Conservation (phyloP, 1,140 invertebrate genomes). For the Andricus grossulariae region DNA sequence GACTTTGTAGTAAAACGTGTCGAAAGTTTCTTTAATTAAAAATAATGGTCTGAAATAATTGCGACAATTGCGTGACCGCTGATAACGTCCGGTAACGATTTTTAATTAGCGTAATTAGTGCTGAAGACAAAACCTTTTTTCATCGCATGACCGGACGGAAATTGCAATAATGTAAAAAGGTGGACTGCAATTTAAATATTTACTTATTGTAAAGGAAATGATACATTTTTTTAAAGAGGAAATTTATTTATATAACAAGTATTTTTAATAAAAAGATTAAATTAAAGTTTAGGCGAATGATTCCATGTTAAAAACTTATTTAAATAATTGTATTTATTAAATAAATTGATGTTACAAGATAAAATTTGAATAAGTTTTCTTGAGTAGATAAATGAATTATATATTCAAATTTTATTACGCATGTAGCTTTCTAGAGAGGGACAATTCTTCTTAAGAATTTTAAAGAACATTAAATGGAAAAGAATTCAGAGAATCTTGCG, state of each 20-base stretch:
- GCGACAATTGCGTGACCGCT: slow-evolving; percentile 29
- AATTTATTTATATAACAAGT: too few species aligned
- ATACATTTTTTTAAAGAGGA: background rate
- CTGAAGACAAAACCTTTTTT: background rate
- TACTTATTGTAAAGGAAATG: background rate
- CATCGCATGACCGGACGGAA: background rate
- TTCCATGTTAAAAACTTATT: too few species aligned
- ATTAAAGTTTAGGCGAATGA: too few species aligned
- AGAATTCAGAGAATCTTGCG: slow-evolving; percentile 20
- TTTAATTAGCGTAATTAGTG: slow-evolving; percentile 30
- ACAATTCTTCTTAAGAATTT: slow-evolving; percentile 2
- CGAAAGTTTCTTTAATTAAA: slow-evolving; percentile 25
- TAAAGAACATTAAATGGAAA: slow-evolving; percentile 15
- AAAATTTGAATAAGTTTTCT: too few species aligned
- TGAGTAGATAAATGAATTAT: background rate
- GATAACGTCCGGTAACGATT: slow-evolving; percentile 27
- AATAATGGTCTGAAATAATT: slow-evolving; percentile 24
- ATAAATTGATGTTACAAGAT: too few species aligned
- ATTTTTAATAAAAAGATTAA: too few species aligned
- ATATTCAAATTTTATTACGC: slow-evolving; percentile 16
- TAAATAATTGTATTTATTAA: too few species aligned
- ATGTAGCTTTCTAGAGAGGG: background rate
- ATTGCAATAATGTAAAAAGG: slow-evolving; percentile 3
- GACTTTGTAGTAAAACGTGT: slow-evolving; percentile 1
- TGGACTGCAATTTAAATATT: slow-evolving; percentile 6